phyloP scores from a whole-genome alignment of 2,888 invertebrate genomes.

The Rotaria sp. region DNA sequence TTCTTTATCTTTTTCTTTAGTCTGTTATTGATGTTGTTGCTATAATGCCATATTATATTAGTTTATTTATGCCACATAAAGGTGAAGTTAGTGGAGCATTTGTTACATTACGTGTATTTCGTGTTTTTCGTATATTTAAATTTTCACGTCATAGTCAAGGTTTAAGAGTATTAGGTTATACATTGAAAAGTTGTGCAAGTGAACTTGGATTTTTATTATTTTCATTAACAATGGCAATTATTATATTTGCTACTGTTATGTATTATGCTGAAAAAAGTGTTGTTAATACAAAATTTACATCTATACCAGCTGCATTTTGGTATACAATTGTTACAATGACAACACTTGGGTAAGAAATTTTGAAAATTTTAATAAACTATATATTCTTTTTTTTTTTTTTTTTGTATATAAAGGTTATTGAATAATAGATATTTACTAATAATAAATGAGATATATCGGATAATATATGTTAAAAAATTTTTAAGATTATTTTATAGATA shows the following conservation, averaged over 20 bases:
- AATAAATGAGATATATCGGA: no score
- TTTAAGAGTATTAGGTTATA: slow-evolving; percentile 93
- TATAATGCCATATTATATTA: slow-evolving; percentile 96
- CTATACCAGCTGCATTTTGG: slow-evolving; percentile 99
- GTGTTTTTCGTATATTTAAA: slow-evolving; percentile 99
- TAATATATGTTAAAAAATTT: no score
- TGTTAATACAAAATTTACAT: slow-evolving; percentile 89
- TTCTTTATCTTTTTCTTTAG: neutral
- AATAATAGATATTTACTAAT: no score
- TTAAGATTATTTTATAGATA: no score
- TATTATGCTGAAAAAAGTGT: slow-evolving; percentile 99
- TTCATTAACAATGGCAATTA: slow-evolving; percentile 98
- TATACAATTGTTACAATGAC: slow-evolving; percentile 99
- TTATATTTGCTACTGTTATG: slow-evolving; percentile 99
- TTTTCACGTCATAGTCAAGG: slow-evolving; percentile 99
- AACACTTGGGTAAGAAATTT: slow-evolving; percentile 79
- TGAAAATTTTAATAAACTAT: no score
- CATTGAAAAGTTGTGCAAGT: slow-evolving; percentile 94
- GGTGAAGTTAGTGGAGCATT: slow-evolving; percentile 91
- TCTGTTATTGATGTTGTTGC: slow-evolving; percentile 98
- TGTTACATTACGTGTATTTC: slow-evolving; percentile 93
- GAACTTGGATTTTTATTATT: slow-evolving; percentile 98
- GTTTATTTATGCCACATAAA: slow-evolving; percentile 89
- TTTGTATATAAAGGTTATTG: no score
- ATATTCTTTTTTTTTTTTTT: no score